Base-by-base conservation (phyloP, 2,113 vertebrate genomes). In the Pitta sordida region DNA sequence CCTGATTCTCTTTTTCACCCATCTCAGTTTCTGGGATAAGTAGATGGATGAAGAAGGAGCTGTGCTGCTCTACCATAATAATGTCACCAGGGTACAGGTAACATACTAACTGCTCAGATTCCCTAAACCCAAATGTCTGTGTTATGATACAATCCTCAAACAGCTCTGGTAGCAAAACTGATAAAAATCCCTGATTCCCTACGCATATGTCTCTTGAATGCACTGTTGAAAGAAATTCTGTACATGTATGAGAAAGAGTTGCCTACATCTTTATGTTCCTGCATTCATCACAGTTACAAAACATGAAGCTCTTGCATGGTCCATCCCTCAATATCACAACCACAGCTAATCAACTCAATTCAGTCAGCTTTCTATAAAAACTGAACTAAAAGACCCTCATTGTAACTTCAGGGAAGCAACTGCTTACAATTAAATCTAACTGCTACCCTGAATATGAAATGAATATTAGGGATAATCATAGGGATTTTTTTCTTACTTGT, bases 361-460 rank as follows among this genome's bases (percentile, higher is more conserved):
- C 91, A 96, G 94, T 34, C 24, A 21, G 65, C 95, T 97, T 96
- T 94, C 86, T 88, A 91, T 91, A 94, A 91, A 96, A 96, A 93
- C 79, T 92, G 95, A 95, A 90, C 83, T 92, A 94, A 95, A 96
- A 96, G 80, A 76, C 88, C 82, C 83, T 95, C 89, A 95, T 86
- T 96, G 86, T 97, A 95, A 97, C 93, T 97, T 95, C 93, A 94
- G 80, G 74, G 92, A 96, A 76, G 75, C 90, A 96, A 96, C 64
- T 95, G 91, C 93, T 97, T 94, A 96, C 52, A 96, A 97, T 97
- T 97, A 96, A 95, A 90, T 91, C 95, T 83, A 97, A 96, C 67
- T 91, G 93, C 96, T 94, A 95, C 91, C 90, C 96, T 95, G 95
- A 94, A 83, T 88, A 91, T 96, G 87, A 97, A 96, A 97, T 90